phyloP scores from a whole-genome alignment of 2,888 invertebrate species.

The Limnephilus auricula region DNA sequence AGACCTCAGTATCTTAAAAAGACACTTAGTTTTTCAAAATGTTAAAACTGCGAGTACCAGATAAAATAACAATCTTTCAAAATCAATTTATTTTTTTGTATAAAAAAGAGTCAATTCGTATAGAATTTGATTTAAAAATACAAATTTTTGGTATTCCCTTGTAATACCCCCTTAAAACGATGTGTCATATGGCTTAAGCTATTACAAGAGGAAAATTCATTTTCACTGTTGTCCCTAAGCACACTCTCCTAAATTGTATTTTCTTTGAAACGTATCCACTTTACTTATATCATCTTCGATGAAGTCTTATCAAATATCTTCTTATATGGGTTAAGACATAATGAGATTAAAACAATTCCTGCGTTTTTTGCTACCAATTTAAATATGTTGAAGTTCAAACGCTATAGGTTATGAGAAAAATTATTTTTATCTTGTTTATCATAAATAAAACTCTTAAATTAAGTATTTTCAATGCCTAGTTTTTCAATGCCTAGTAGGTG shows the following conservation, averaged over 20 bases:
- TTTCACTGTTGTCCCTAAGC: background rate
- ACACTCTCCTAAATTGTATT: background rate
- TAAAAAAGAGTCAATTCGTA: no score
- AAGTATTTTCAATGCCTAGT: background rate
- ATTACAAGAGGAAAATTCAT: background rate
- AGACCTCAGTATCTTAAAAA: no score
- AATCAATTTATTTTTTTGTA: no score
- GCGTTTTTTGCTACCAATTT: background rate
- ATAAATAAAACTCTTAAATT: background rate
- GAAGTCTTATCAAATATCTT: background rate
- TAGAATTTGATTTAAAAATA: no score
- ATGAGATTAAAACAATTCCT: slow-evolving; percentile 39
- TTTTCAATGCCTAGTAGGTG: no score
- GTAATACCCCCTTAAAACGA: no score
- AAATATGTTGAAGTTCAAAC: slow-evolving; percentile 39
- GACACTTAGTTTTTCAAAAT: no score
- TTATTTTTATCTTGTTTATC: background rate
- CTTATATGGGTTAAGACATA: slow-evolving; percentile 14
- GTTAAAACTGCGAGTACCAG: no score
- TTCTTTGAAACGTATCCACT: background rate
- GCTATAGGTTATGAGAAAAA: slow-evolving; percentile 26
- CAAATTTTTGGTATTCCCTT: no score
- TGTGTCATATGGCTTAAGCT: no score
- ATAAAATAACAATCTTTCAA: no score
- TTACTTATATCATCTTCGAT: background rate